Base-by-base conservation (phyloP, 2,797 vertebrate genomes). In the Hapalemur alaotrensis region DNA sequence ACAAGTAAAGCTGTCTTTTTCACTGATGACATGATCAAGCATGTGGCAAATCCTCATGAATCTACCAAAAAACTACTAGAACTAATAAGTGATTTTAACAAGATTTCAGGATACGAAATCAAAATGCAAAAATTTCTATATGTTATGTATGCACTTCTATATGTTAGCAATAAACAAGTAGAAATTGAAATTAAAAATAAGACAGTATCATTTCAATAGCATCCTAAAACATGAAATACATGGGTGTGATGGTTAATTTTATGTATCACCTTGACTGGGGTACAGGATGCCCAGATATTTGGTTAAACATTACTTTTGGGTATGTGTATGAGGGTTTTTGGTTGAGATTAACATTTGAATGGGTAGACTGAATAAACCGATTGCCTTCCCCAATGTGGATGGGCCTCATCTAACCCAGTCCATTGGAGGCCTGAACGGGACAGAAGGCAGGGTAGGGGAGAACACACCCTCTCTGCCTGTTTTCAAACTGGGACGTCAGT, bases 81-180 rank as follows among this genome's bases (percentile, higher is more conserved):
- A 67, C 54, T 50, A 80, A 28, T 35, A 52, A 69, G 63, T 61
- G 25, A 75, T 75, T 91, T 90, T 85, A 67, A 41, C 50, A 73
- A 73, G 46, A n/a, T 84, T 85, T 93, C 48, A 90, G 48, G 43
- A 86, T 67, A 70, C 35, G 76, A 94, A 96, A 70, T 84, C 15
- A 79, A 32, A 59, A 28, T 95, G 50, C 50, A 88, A 81, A 82
- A 87, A 50, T 87, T 87, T 87, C 63, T 96, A 20, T 89, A 43
- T 76, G 61, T 81, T 67, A 75, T 28, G 57, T 59, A 59, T 88
- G 13, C 32, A 50, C 81, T 82, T 87, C 54, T 91, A 35, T 89
- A 50, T 82, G 61, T 81, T 50, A 81, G 41, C 22, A 86, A 81
- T 86, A 75, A 59, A 20, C 38, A 81, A 67, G 52, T 87, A 75